Percentiles rank a stretch among this genome's conserved stretches.
These are phyloP conservation scores for Cerastis rubricosa DNA, from an alignment of 2,888 invertebrate genomes.

Conservation along the genomic window DNA sequence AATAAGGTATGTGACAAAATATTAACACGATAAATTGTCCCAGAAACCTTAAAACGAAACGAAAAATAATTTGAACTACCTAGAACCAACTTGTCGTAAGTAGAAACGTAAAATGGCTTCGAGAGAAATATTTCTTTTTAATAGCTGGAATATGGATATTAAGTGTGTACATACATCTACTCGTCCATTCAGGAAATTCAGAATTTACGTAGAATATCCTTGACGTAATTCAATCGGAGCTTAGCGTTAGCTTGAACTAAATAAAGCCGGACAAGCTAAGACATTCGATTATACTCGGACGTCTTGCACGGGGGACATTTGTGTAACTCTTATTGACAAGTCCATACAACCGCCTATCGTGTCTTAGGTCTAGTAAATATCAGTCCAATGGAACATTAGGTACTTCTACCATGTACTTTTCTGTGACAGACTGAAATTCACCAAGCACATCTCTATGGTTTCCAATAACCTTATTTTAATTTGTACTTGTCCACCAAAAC, in stretches of 20 bases:
- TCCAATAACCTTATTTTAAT: not conserved
- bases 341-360: not conserved
- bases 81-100: not conserved
- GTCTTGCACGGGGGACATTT: not conserved
- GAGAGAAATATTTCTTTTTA: not conserved
- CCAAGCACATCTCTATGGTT: not conserved
- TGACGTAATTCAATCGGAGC: not conserved
- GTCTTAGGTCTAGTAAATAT: not conserved
- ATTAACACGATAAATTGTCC: not conserved
- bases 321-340: constrained; percentile 3
- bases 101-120: not conserved
- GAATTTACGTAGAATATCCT: not conserved
- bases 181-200: not conserved
- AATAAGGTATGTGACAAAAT: not conserved
- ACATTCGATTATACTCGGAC: not conserved
- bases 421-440: not conserved
- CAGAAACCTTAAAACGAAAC: not conserved
- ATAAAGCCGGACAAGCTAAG: constrained; percentile 6
- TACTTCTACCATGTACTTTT: not conserved
- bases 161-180: not conserved
- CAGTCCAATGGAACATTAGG: not conserved
- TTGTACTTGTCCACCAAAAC: not conserved
- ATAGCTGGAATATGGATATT: not conserved
- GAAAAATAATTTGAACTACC: not conserved
- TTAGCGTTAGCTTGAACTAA: not conserved